Evolutionary conservation across 2,888 invertebrate genomes (phyloP), one percentile per base, ranked within the genome.

Genomic region (Chrysolina oricalcia): DNA sequence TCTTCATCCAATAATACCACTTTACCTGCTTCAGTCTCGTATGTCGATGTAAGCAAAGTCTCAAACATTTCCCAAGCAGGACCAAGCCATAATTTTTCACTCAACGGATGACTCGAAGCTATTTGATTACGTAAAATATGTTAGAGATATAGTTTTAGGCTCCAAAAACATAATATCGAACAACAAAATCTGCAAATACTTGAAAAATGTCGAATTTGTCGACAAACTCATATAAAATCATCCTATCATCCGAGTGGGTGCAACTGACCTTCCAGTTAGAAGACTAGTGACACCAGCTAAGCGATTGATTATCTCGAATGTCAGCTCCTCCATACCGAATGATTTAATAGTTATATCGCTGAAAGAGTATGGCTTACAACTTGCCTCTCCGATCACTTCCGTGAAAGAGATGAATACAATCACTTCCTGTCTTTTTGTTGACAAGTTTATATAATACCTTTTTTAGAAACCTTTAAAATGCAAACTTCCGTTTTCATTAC

Each of bases 291-390:
- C 80, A 17, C 73, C 75, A 62, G 72, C 82, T 0, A 71, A 79
- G 70, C 70, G 79, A 65, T 41, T 83, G 13, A 72, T 84, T 15
- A n/a, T n/a, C n/a, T n/a, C n/a, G n/a, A n/a, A n/a, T n/a, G n/a
- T n/a, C n/a, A n/a, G n/a, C n/a, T n/a, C 81, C 11, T 68, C 78
- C 0, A 81, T 82, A 35, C 81, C 79, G 1, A 75, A 82, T 72
- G 46, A 72, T 9, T 17, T 72, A 4, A 40, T 76, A 53, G 79
- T 78, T 74, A 56, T 11, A 10, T 19, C n/a, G n/a, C n/a, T n/a
- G n/a, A n/a, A n/a, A n/a, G n/a, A n/a, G 21, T 6, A 10, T 46
- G 66, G 53, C 23, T 23, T 72, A 59, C 56, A 72, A n/a, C 17
- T n/a, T n/a, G n/a, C n/a, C n/a, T n/a, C n/a, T n/a, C n/a, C n/a